Evolutionary conservation across 2,888 invertebrate species (phyloP).

Genomic region (Caenorhabditis parvicauda): DNA sequence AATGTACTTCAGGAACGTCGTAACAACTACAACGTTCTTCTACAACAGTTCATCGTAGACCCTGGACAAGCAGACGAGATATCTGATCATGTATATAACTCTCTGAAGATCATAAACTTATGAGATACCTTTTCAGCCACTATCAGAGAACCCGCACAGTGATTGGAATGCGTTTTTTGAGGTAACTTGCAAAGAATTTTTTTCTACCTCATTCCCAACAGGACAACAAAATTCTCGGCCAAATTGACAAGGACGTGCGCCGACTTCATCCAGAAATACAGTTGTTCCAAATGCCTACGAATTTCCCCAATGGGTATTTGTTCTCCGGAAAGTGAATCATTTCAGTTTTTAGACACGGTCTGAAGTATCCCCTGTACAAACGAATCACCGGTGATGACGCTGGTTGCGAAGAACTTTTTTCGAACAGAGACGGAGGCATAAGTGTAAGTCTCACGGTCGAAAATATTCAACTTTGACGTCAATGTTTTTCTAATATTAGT

Average conservation of each 20-base stretch:
- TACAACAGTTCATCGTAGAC: constrained; percentile 48
- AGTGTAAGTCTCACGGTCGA: constrained; percentile 11
- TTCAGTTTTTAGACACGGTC: constrained; percentile 25
- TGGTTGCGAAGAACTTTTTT: constrained; percentile 20
- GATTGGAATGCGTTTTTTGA: constrained; percentile 93
- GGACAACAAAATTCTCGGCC: constrained; percentile 92
- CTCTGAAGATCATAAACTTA: neutral
- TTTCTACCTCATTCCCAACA: constrained; percentile 2
- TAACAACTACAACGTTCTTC: constrained; percentile 45
- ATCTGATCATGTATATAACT: constrained; percentile 43
- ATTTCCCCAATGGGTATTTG: constrained; percentile 71
- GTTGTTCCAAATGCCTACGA: constrained; percentile 92
- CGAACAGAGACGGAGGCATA: constrained; percentile 22
- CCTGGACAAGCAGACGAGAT: constrained; percentile 20
- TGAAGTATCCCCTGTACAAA: constrained; percentile 30
- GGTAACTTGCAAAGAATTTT: neutral
- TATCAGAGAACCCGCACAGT: constrained; percentile 90
- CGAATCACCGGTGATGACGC: constrained; percentile 31
- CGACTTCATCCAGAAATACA: constrained; percentile 90
- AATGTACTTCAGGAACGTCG: constrained; percentile 28
- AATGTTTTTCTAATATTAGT: constrained; percentile 5
- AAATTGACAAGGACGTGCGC: constrained; percentile 79
- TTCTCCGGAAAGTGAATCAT: neutral
- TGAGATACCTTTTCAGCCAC: constrained; percentile 72
- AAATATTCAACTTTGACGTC: neutral